phyloP scores from a whole-genome alignment of 1,140 invertebrate species.

The Oedothorax gibbosus region DNA sequence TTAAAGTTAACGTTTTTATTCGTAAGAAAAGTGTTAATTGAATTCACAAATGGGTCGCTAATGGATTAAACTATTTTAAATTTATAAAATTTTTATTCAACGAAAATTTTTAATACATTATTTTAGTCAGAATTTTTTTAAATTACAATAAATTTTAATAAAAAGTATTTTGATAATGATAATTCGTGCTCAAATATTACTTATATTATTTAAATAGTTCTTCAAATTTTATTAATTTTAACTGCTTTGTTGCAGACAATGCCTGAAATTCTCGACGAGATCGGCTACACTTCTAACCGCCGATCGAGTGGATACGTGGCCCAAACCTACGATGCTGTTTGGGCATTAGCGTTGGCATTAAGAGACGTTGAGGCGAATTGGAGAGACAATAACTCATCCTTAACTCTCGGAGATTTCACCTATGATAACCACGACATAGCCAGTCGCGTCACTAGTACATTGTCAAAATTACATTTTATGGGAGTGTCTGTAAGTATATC shows the following conservation, averaged over 20 bases:
- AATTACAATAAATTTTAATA: too few relatives aligned
- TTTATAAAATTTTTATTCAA: too few relatives aligned
- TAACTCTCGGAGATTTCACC: constrained; percentile 76
- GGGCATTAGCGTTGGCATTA: constrained; percentile 84
- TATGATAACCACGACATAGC: constrained; percentile 79
- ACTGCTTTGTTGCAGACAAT: constrained; percentile 19
- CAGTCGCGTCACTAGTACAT: constrained; percentile 75
- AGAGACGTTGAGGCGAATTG: constrained; percentile 70
- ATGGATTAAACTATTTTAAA: too few relatives aligned
- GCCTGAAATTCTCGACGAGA: constrained; percentile 26
- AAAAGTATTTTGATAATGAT: too few relatives aligned
- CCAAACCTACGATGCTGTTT: constrained; percentile 88
- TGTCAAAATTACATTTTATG: constrained; percentile 80
- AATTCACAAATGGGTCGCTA: too few relatives aligned
- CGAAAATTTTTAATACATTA: too few relatives aligned
- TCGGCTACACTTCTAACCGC: not conserved
- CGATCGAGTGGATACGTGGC: constrained; percentile 76
- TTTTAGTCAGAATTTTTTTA: too few relatives aligned
- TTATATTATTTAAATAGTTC: too few relatives aligned
- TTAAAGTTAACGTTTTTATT: too few relatives aligned
- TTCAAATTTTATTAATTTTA: too few relatives aligned
- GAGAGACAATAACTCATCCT: constrained; percentile 49
- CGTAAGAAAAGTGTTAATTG: too few relatives aligned
- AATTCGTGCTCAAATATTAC: too few relatives aligned
- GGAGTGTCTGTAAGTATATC: constrained; percentile 82